Percentiles rank a stretch among this genome's conserved stretches.
Evolutionary conservation across 2,888 invertebrate genomes (phyloP).

Genomic region (Philopedon plagiatum): DNA sequence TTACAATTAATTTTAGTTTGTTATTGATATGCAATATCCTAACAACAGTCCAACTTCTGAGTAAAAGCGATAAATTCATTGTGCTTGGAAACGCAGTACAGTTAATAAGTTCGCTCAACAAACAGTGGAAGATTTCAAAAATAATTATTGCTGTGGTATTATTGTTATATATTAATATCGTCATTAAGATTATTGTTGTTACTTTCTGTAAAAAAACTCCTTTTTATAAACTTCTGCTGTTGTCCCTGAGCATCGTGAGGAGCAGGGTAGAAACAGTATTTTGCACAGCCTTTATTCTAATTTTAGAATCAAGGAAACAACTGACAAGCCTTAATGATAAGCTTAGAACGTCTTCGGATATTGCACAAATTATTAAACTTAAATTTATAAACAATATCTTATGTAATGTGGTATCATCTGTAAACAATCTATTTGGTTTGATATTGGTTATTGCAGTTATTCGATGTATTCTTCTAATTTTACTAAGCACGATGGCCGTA

Average conservation of each 20-base stretch:
- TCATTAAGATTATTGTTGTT: background rate
- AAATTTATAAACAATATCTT: background rate
- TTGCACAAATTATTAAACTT: background rate
- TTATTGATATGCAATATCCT: background rate
- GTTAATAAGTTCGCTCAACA: background rate
- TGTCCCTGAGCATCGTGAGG: background rate
- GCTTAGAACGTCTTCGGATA: background rate
- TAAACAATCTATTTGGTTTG: background rate
- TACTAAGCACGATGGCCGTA: too few species aligned
- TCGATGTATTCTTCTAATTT: background rate
- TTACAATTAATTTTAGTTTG: background rate
- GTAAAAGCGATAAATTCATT: background rate
- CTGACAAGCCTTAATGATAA: background rate
- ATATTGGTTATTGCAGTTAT: background rate
- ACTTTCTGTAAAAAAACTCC: background rate
- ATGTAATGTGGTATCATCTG: background rate
- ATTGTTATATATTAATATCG: background rate
- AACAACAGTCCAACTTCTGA: background rate
- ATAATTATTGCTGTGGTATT: background rate
- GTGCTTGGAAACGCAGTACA: background rate
- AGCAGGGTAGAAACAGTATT: background rate
- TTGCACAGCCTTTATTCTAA: background rate
- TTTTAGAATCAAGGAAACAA: background rate
- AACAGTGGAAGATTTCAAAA: background rate
- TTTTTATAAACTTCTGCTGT: background rate